Base-by-base conservation (phyloP, 2,113 vertebrate genomes). In the Albula goreensis region DNA sequence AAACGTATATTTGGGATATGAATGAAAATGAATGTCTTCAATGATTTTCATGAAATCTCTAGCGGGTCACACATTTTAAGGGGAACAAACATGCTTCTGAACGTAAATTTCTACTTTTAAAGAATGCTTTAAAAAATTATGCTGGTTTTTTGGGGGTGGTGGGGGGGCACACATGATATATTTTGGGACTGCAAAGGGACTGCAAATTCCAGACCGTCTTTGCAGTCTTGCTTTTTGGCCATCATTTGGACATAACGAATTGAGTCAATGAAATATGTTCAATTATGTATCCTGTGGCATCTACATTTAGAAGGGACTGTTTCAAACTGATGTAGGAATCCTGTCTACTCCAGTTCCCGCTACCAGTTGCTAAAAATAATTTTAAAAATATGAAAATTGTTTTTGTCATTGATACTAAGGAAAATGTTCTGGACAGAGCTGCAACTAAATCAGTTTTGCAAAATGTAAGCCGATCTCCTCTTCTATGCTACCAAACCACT, bases 341-440 rank as follows among this genome's bases (percentile, higher is more conserved):
- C n/a, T n/a, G 31, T 31, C 70, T n/a, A 74, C 9, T 74, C 70
- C 70, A 74, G n/a, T 25, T n/a, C 8, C n/a, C n/a, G n/a, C 70
- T 74, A 31, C 15, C 17, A 22, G 22, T 25, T 74, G 25, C 9
- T n/a, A 74, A 74, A 74, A 0, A 31, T 25, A 74, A 74, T 8
- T 8, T 8, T 5, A 25, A 74, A 74, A 10, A 19, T 70, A n/a
- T 74, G 22, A 25, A 22, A 31, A 74, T 9, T 74, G n/a, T 77
- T 74, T 50, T 84, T 78, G 66, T 12, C 25, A 25, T 84, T 66
- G 66, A 53, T 53, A 85, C 77, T 53, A 48, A 50, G 80, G 78
- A 56, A 80, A 78, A 25, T 22, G 0, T 81, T 50, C 80, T 25
- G 51, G 57, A 85, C 74, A 80, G 19, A 79, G 50, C 52, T 78